Conservation (phyloP, 2,113 vertebrate species). For the Chinchilla lanigera region DNA sequence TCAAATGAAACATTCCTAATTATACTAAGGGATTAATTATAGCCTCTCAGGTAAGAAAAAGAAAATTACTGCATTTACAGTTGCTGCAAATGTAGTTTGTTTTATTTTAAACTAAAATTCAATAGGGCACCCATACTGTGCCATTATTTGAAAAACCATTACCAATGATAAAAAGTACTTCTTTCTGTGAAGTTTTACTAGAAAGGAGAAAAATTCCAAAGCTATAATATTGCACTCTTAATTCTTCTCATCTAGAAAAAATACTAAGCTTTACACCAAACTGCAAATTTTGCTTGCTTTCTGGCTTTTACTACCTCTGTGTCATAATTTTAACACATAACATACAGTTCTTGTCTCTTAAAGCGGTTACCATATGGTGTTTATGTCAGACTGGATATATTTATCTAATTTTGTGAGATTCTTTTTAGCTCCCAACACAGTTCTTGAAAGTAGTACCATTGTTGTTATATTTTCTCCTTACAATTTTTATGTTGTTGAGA, state of each 20-base stretch:
- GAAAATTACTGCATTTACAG: constrained; percentile 44
- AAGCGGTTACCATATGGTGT: constrained; percentile 74
- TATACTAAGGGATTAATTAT: neutral
- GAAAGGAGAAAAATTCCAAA: constrained; percentile 36
- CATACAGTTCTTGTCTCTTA: constrained; percentile 68
- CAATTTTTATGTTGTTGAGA: constrained; percentile 66
- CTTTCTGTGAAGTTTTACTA: constrained; percentile 42
- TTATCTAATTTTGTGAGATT: constrained; percentile 73
- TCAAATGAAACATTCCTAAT: constrained; percentile 39
- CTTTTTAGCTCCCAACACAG: constrained; percentile 67
- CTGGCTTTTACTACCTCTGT: constrained; percentile 70
- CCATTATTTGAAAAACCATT: constrained; percentile 44
- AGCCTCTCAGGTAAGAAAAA: constrained; percentile 24
- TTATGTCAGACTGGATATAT: constrained; percentile 76
- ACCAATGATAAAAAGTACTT: constrained; percentile 30
- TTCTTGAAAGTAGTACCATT: constrained; percentile 71
- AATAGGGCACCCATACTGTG: neutral
- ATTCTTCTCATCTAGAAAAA: constrained; percentile 51
- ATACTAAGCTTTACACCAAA: constrained; percentile 59
- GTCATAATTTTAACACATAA: constrained; percentile 73
- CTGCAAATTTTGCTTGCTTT: constrained; percentile 63
- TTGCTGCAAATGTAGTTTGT: constrained; percentile 57
- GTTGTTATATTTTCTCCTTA: constrained; percentile 54
- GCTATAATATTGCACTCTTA: constrained; percentile 37
- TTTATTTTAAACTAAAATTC: constrained; percentile 64